Evolutionary conservation across 1,140 invertebrate genomes (phyloP).

Genomic region (Drosophila leontia): DNA sequence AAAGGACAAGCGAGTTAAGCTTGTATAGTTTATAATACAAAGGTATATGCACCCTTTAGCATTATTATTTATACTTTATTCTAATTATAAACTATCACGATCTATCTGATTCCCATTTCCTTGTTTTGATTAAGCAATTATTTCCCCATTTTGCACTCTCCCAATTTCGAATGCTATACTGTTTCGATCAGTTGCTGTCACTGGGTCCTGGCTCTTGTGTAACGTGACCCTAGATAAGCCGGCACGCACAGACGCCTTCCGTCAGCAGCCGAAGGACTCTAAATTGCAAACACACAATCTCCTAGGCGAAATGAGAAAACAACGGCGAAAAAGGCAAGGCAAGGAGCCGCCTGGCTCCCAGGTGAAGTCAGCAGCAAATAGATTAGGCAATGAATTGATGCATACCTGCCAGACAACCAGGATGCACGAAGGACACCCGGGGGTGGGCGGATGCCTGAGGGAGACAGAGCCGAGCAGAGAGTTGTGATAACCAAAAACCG

Average conservation of each 20-base stretch:
- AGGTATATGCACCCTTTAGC: not conserved
- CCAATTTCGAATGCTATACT: conserved; percentile 1
- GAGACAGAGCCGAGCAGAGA: conserved; percentile 22
- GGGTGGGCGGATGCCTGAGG: not conserved
- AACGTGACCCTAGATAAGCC: conserved; percentile 60
- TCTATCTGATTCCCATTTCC: not conserved
- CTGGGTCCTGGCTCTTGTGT: conserved; percentile 15
- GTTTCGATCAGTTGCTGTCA: conserved; percentile 21
- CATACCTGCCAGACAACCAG: conserved; percentile 71
- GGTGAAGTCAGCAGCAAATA: conserved; percentile 71
- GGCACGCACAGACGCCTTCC: conserved; percentile 71
- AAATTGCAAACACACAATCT: conserved; percentile 61
- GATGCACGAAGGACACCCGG: conserved; percentile 4
- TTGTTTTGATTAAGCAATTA: conserved; percentile 4
- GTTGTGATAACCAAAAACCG: conserved; percentile 77
- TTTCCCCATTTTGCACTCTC: not conserved
- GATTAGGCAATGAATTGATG: conserved; percentile 82
- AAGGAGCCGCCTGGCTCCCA: conserved; percentile 18
- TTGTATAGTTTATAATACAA: not conserved
- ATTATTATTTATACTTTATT: not conserved
- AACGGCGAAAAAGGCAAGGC: conserved; percentile 10
- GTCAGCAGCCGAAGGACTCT: conserved; percentile 73
- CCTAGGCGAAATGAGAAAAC: conserved; percentile 28
- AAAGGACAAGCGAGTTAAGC: not conserved
- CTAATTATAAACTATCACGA: not conserved